A percentile compares a stretch with the other conserved stretches of the same genome.
Evolutionary conservation across 1,140 invertebrate genomes (phyloP).

Genomic region (Agrypnia vestita): DNA sequence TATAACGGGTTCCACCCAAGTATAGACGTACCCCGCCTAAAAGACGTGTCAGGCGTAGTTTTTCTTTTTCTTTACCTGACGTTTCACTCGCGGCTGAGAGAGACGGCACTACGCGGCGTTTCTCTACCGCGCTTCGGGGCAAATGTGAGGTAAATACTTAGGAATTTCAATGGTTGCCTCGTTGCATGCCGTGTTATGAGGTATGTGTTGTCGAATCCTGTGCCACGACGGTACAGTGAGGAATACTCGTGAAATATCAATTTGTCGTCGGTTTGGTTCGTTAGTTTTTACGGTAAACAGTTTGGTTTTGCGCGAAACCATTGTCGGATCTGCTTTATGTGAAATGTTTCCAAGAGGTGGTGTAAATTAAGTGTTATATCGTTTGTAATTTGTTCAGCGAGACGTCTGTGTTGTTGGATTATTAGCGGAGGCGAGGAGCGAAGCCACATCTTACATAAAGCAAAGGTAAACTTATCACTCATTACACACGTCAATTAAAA

Average conservation of each 20-base stretch:
- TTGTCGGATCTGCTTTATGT: slow-evolving; percentile 8
- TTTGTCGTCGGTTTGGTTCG: slow-evolving; percentile 2
- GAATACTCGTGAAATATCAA: slow-evolving; percentile 11
- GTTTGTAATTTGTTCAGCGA: slow-evolving; percentile 13
- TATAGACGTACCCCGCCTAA: background rate
- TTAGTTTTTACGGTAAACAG: background rate
- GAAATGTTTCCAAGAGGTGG: slow-evolving; percentile 20
- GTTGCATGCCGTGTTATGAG: slow-evolving; percentile 43
- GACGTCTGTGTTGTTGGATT: slow-evolving; percentile 18
- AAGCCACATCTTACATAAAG: slow-evolving; percentile 4
- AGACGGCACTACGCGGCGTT: slow-evolving; percentile 15
- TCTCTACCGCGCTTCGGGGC: slow-evolving; percentile 10
- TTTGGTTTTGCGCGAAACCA: slow-evolving; percentile 22
- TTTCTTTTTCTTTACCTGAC: slow-evolving; percentile 32
- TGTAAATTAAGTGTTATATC: slow-evolving; percentile 28
- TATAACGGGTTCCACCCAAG: slow-evolving; percentile 48
- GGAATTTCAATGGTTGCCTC: slow-evolving; percentile 44
- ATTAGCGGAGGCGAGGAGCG: slow-evolving; percentile 22
- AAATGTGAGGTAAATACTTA: slow-evolving; percentile 42
- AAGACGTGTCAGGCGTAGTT: background rate
- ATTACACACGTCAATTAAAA: background rate
- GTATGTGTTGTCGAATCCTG: slow-evolving; percentile 34
- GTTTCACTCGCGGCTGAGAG: background rate
- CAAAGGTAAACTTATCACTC: slow-evolving; percentile 24
- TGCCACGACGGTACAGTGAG: slow-evolving; percentile 40